Percentiles rank a stretch among this genome's conserved stretches.
Evolutionary conservation across 2,797 vertebrate genomes (phyloP).

Genomic region (Chaunax sp.): DNA sequence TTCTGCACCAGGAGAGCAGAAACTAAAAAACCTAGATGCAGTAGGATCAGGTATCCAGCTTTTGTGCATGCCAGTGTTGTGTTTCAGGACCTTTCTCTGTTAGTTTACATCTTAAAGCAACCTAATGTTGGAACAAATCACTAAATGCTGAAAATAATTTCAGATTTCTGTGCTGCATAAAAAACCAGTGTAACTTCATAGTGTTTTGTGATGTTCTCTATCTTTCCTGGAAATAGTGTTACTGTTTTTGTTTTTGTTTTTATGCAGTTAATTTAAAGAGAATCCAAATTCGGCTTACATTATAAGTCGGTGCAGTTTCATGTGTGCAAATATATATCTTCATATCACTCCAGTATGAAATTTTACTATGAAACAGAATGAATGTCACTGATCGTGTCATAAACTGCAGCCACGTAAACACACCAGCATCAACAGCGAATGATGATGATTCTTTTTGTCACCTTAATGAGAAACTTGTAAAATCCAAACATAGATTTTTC

Average conservation of each 20-base stretch:
- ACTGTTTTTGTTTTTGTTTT: too few relatives aligned
- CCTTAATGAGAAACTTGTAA: conserved; percentile 50
- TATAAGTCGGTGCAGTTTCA: conserved; percentile 9
- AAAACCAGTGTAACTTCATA: neutral
- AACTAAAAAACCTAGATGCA: conserved; percentile 40
- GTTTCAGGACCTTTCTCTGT: conserved; percentile 25
- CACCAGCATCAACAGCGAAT: neutral
- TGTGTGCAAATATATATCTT: too few relatives aligned
- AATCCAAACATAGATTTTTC: conserved; percentile 30
- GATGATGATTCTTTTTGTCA: conserved; percentile 29
- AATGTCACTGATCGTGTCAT: conserved; percentile 8
- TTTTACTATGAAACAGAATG: conserved; percentile 23
- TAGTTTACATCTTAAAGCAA: conserved; percentile 1
- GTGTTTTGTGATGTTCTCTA: too few relatives aligned
- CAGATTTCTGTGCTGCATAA: neutral
- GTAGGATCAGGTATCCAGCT: conserved; percentile 49
- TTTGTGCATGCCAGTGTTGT: conserved; percentile 25
- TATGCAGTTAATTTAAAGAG: too few relatives aligned
- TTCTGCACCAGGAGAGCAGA: conserved; percentile 49
- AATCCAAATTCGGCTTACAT: neutral
- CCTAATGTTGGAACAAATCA: neutral
- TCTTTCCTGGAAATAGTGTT: too few relatives aligned
- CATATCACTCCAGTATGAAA: conserved; percentile 35
- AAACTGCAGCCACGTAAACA: conserved; percentile 2
- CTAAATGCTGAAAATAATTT: neutral